These are phyloP conservation scores for Dicrostonyx torquatus DNA, from an alignment of 2,797 vertebrate species.

Conservation along the genomic window DNA sequence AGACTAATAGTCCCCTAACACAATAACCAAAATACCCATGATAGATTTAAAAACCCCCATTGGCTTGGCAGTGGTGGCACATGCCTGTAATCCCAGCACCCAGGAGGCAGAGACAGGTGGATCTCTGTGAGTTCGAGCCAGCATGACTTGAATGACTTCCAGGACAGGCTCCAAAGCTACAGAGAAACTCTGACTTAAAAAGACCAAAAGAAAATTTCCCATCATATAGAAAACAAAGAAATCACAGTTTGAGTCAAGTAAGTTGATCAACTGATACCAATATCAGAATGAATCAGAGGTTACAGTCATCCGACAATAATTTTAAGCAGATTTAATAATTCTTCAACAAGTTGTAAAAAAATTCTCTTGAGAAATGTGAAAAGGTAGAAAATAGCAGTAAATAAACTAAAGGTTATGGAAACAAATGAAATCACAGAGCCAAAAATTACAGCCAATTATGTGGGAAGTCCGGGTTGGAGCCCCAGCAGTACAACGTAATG, in stretches of 20 bases:
- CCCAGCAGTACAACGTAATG: not conserved
- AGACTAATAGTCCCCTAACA: not conserved
- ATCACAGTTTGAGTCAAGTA: slow-evolving; percentile 44
- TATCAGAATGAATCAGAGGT: slow-evolving; percentile 33
- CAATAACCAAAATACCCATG: slow-evolving; percentile 13
- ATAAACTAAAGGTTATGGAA: slow-evolving; percentile 37
- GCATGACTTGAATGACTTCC: not conserved
- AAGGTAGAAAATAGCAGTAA: slow-evolving; percentile 56
- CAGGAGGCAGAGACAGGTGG: not conserved
- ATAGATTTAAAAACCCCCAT: slow-evolving; percentile 17
- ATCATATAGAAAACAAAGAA: slow-evolving; percentile 27
- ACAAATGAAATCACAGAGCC: slow-evolving; percentile 41
- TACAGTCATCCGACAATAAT: slow-evolving; percentile 42
- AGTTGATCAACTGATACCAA: slow-evolving; percentile 47
- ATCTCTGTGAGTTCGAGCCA: not conserved
- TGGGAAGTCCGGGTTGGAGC: not conserved
- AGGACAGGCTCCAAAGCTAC: not conserved
- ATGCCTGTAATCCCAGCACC: not conserved
- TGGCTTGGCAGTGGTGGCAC: not conserved
- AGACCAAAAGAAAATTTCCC: not conserved
- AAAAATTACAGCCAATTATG: not conserved
- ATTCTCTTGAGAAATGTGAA: slow-evolving; percentile 46
- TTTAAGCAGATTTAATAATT: slow-evolving; percentile 48
- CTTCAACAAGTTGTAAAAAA: slow-evolving; percentile 44
- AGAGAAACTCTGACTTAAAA: not conserved